A percentile compares a stretch with the other conserved stretches of the same genome.
Evolutionary conservation across 2,888 invertebrate species (phyloP).

Genomic region (Melipona bicolor): DNA sequence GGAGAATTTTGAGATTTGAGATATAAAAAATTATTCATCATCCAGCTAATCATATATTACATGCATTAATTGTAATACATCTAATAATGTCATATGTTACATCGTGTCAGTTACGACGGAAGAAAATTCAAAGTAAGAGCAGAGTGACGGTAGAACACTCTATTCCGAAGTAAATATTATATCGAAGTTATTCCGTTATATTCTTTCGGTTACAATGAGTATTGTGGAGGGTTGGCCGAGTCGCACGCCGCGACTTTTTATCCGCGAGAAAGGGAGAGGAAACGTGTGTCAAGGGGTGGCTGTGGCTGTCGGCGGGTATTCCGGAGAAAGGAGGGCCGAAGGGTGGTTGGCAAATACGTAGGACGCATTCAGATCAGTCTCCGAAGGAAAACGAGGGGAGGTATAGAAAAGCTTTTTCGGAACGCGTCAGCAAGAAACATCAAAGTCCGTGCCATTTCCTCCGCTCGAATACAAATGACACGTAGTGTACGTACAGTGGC

Average conservation of each 20-base stretch:
- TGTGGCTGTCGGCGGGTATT: slow-evolving; percentile 58
- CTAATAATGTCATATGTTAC: no score
- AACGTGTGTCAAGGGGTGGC: slow-evolving; percentile 53
- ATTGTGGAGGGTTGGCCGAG: slow-evolving; percentile 2
- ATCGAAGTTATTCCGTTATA: background rate
- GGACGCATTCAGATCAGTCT: slow-evolving; percentile 81
- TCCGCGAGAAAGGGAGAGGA: slow-evolving; percentile 45
- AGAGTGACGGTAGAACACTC: background rate
- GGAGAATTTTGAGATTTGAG: no score
- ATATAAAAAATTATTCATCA: no score
- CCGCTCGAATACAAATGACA: slow-evolving; percentile 75
- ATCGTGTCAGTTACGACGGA: no score
- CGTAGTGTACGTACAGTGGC: slow-evolving; percentile 57
- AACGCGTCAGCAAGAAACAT: slow-evolving; percentile 78
- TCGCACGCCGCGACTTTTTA: slow-evolving; percentile 58
- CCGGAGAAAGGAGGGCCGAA: slow-evolving; percentile 11
- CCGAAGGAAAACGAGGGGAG: slow-evolving; percentile 37
- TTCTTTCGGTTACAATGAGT: slow-evolving; percentile 9
- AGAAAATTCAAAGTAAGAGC: background rate
- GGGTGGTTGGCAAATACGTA: slow-evolving; percentile 74
- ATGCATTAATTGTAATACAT: no score
- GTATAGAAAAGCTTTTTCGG: slow-evolving; percentile 68
- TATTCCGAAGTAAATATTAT: background rate
- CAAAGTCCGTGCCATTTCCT: slow-evolving; percentile 77
- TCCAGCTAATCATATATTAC: no score